Base-by-base conservation (phyloP, 2,113 vertebrate species). In the Rissa tridactyla region DNA sequence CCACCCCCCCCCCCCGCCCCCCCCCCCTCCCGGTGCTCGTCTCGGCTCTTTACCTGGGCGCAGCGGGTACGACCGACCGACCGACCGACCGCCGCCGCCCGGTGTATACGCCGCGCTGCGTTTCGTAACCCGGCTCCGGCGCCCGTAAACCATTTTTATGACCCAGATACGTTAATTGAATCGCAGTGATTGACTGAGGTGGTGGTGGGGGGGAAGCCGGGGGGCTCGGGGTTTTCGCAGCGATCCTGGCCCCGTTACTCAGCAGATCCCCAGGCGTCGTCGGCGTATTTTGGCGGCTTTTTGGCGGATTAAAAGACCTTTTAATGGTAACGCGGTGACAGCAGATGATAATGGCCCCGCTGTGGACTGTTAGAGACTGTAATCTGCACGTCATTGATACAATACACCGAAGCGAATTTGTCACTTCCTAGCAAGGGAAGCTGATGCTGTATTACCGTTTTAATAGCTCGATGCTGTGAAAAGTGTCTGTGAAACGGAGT, bases 151-250 rank as follows among this genome's bases (percentile, higher is more conserved):
- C 95, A 49, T 93, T 61, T 76, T 47, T 84, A 15, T 97, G 96
- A 97, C 95, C 96, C 90, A 97, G 94, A 97, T 97, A 44, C 96
- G 96, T 96, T 93, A 96, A 96, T 92, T 68, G 92, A 92, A 93
- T 30, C 36, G 88, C 90, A 54, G 57, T 55, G 88, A 82, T 87
- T 69, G 92, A 73, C 44, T 79, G 70, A n/a, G 86, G 81, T 44
- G 30, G 54, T 38, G 38, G 38, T 38, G 38, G 9, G 6, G 21
- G 34, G 58, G 14, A n/a, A 62, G 65, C 60, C 49, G 80, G 62
- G 71, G 16, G 46, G 71, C 29, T 14, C 82, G 87, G 34, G 85
- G 40, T 52, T 90, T 66, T 86, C 5, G 30, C 82, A 25, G 54
- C 46, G 38, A 62, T 46, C 69, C 86, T 27, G 83, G 71, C 44